phyloP scores from a whole-genome alignment of 2,888 invertebrate genomes.

The Ptychoptera albimana region DNA sequence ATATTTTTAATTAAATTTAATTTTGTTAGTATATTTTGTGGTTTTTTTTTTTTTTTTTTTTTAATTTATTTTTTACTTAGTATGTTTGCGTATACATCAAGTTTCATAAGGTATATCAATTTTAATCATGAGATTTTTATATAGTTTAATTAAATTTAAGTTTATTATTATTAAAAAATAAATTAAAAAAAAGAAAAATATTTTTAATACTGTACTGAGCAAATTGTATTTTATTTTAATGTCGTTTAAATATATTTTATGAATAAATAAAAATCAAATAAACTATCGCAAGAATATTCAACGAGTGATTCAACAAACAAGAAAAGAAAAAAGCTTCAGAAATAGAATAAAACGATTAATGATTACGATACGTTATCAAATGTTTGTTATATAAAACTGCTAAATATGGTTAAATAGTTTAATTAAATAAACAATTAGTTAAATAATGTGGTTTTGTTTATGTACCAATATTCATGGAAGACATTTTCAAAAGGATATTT shows the following conservation, averaged over 20 bases:
- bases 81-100: conserved; percentile 4
- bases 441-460: too few species aligned
- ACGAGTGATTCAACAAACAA: not conserved
- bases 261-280: not conserved
- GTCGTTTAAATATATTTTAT: not conserved
- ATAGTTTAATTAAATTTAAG: not conserved
- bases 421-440: too few species aligned
- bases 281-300: not conserved
- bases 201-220: conserved; percentile 3
- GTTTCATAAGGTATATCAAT: not conserved
- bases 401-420: too few species aligned
- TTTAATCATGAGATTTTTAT: not conserved
- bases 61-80: too few species aligned
- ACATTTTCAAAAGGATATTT: not conserved
- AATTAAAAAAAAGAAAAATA: not conserved
- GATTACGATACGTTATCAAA: too few species aligned
- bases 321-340: too few species aligned
- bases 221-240: not conserved
- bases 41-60: not conserved
- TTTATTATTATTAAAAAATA: not conserved
- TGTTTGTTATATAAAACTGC: too few species aligned
- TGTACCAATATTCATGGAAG: not conserved
- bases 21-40: not conserved
- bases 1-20: not conserved
- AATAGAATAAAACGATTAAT: too few species aligned